Base-by-base conservation (phyloP, 2,113 vertebrate genomes). In the Toxotes chatareus region DNA sequence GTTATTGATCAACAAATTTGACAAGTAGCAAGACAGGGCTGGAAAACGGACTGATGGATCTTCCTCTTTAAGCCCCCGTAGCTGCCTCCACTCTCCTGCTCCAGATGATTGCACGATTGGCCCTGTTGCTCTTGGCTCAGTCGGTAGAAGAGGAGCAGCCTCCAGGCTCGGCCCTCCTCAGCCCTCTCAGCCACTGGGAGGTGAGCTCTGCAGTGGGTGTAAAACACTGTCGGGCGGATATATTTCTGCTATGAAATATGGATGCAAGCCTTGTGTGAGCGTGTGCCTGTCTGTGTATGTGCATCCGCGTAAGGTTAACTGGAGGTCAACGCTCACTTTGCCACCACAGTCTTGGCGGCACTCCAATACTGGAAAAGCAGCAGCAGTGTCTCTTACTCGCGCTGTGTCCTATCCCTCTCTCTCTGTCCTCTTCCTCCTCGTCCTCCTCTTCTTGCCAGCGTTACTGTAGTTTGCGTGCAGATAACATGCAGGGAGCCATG, bases 181-280 rank as follows among this genome's bases (percentile, higher is more conserved):
- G 73, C n/a, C 49, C 60, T 46, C n/a, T 67, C 83, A 72, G 79
- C 82, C 85, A 76, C 82, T 87, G 79, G 76, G 69, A 87, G 86
- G 82, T 79, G 85, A 89, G 86, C 76, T 88, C 76, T 6, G 62
- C 70, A 49, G 82, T 78, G 79, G 85, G 93, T 92, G 88, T 92
- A 93, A 92, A 91, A 86, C 85, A 87, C 80, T 75, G 83, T 85
- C 55, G 69, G 73, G 79, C 60, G 77, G 90, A 93, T 93, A 78
- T 89, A 93, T 94, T 92, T 91, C 91, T 90, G 88, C 87, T 85
- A 86, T 94, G 93, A 94, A 93, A 92, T 93, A 93, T 94, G 89
- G 91, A 94, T 90, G 89, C 12, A 67, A 72, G 91, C 76, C 65
- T 79, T 57, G 89, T 68, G 90, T 80, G 76, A 79, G 87, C 23